Base-by-base conservation (phyloP, 2,888 invertebrate genomes). In the Clivina fossor region DNA sequence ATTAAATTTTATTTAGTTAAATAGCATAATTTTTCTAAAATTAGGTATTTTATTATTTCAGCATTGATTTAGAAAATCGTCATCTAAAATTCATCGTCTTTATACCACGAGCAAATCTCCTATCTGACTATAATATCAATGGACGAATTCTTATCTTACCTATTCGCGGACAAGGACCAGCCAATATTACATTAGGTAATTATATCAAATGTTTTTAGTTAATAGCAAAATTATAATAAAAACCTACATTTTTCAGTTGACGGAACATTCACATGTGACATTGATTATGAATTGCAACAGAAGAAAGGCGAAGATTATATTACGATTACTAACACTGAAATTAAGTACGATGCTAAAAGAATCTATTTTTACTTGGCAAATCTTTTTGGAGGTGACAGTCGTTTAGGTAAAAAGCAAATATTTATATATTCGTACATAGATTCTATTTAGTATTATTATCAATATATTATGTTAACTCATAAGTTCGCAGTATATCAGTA, bases 121-220 rank as follows among this genome's bases (percentile, higher is more conserved):
- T 60, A 11, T 64, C 65, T 4, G 53, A 65, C 5, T 72, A 71
- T 49, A 65, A 66, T 15, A 65, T 71, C 3, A 64, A 66, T 24
- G 72, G 70, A 13, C 62, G 65, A 55, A 63, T 71, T 33, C 56
- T 70, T 11, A 59, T 69, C 22, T 51, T 71, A 16, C 66, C 68
- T 0, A 65, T 71, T 32, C 61, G 59, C 11, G 71, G 70, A 43
- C 58, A 64, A 28, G 71, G 71, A 11, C 67, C 66, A 3, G 64
- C 66, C 3, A 67, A 68, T 50, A 61, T 70, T 11, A 67, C 64
- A 0, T 65, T 63, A 33, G 64, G 71, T 71, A 64, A 62, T 62
- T 59, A 19, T 0, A 11, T 37, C n/a, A 30, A 22, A 9, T 38
- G n/a, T 26, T 22, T 16, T 4, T 13, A 11, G 24, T 18, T 8